Evolutionary conservation across 2,888 invertebrate species (phyloP).

Genomic region (Drosophila flavopinicola): DNA sequence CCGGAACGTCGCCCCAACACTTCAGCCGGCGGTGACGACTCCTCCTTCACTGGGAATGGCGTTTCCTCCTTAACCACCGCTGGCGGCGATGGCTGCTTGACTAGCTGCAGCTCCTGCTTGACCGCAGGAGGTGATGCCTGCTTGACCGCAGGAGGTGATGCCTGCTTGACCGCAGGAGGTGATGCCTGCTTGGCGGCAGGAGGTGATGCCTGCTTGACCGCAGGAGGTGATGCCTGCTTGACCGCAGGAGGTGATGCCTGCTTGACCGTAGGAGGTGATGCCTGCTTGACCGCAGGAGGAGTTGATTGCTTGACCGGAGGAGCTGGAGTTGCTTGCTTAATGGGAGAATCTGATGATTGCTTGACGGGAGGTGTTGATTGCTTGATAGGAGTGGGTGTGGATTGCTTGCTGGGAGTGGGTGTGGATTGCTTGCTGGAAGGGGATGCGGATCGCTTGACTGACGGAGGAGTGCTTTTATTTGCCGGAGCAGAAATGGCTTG

Average conservation of each 20-base stretch:
- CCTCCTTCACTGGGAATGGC: constrained; percentile 23
- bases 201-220: neutral
- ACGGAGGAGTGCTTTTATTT: neutral
- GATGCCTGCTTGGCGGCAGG: neutral
- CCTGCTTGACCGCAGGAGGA: neutral
- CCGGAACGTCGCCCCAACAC: constrained; percentile 71
- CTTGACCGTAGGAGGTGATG: neutral
- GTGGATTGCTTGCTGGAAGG: neutral
- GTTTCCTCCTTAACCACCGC: too few relatives aligned
- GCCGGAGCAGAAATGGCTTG: neutral
- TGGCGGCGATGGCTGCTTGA: constrained; percentile 19
- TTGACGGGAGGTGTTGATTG: neutral
- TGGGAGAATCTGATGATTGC: neutral
- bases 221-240: neutral
- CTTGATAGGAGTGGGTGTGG: neutral
- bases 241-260: neutral
- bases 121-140: neutral
- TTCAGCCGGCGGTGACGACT: constrained; percentile 35
- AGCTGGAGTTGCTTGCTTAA: neutral
- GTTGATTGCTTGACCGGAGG: neutral
- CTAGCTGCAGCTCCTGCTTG: neutral
- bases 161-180: neutral
- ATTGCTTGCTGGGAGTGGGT: neutral
- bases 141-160: neutral
- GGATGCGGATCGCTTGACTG: neutral